Evolutionary conservation across 2,888 invertebrate genomes (phyloP), one percentile per base, ranked within the genome.

Genomic region (Myopa tessellatipennis): DNA sequence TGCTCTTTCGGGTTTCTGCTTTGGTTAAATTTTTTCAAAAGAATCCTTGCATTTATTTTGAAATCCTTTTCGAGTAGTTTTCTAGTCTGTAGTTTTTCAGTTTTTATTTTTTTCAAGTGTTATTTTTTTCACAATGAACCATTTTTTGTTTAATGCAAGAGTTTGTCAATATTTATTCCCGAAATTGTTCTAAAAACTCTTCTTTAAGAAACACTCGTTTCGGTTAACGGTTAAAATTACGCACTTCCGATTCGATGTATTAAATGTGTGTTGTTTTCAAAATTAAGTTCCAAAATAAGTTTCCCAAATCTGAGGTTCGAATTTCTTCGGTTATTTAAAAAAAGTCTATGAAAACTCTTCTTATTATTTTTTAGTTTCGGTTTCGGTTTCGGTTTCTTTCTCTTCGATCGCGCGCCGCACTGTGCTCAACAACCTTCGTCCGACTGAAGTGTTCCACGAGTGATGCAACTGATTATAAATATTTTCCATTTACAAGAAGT

Each of bases 391-490:
- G 36, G 52, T 65, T 50, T 45, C 58, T 78, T 81, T 83, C 80
- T 79, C 74, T 76, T 55, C 58, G 78, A 77, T 76, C 72, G 71
- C 80, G 77, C 74, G 78, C 76, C 80, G 82, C 80, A 82, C 83
- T 85, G 85, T 84, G 83, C 85, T 86, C 83, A 85, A 85, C 87
- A 87, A 87, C 86, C 88, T 88, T 84, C 85, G 84, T 84, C 84
- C 86, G 87, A 89, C 90, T 89, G 88, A 89, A 89, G 89, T 88
- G 88, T 88, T 87, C 86, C 85, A 85, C 83, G 86, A 88, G 85
- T 89, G 89, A 89, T 89, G 89, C 89, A 89, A 89, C 90, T 87
- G 88, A 88, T 89, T 89, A 87, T 89, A 88, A 88, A 89, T 88
- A 83, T 83, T 81, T 81, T 82, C 80, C 83, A 83, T 83, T 85